Conservation (phyloP, 2,888 invertebrate genomes). For the Tenthredo distinguenda region DNA sequence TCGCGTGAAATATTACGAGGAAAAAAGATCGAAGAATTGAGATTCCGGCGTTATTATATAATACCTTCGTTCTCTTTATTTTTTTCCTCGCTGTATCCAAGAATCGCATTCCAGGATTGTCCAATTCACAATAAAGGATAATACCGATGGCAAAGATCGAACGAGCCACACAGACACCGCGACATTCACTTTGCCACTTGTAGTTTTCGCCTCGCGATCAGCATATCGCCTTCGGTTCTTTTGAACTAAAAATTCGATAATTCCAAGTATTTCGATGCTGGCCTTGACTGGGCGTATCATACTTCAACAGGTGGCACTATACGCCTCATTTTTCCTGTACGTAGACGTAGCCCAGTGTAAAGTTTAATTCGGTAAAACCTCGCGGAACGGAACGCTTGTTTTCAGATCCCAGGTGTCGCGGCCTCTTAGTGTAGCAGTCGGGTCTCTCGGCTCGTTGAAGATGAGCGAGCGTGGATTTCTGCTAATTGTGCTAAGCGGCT, state of each 20-base stretch:
- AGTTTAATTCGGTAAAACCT: not conserved
- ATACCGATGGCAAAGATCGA: not conserved
- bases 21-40: not conserved
- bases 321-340: not conserved
- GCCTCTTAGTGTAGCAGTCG: not conserved
- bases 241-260: not conserved
- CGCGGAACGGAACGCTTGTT: not conserved
- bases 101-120: not conserved
- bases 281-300: not conserved
- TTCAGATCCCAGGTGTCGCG: not conserved
- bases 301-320: not conserved
- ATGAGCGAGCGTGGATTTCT: not conserved
- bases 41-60: not conserved
- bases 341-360: no score
- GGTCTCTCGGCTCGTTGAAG: not conserved
- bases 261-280: not conserved
- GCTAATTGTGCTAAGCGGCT: not conserved
- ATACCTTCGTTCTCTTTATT: not conserved
- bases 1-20: not conserved
- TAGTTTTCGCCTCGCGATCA: not conserved
- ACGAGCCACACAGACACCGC: not conserved
- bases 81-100: not conserved
- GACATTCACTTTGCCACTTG: not conserved
- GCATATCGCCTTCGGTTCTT: not conserved
- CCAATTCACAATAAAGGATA: not conserved